Percentiles rank a stretch among this genome's conserved stretches.
Evolutionary conservation across 1,140 invertebrate genomes (phyloP).

Genomic region (Eupeodes corollae): DNA sequence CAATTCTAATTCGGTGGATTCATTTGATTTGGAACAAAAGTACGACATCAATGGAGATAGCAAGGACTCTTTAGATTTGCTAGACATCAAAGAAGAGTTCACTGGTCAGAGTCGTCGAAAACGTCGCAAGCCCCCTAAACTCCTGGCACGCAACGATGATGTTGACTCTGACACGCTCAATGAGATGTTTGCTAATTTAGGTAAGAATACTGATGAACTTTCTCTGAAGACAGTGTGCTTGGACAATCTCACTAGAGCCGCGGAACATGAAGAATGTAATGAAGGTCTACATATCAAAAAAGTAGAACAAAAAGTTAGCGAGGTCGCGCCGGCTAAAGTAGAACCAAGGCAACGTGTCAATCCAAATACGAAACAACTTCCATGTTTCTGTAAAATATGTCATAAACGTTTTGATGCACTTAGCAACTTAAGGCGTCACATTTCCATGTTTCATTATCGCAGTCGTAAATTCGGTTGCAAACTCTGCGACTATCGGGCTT

Average conservation of each 20-base stretch:
- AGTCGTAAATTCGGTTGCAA: conserved; percentile 44
- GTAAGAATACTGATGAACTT: conserved; percentile 13
- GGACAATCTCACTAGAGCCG: conserved; percentile 14
- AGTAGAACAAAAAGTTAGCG: not conserved
- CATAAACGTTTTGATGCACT: conserved; percentile 35
- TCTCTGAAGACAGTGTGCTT: conserved; percentile 23
- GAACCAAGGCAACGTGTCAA: conserved; percentile 23
- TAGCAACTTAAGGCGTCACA: conserved; percentile 41
- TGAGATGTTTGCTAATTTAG: conserved; percentile 23
- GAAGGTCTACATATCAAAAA: not conserved
- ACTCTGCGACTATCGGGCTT: conserved; percentile 45
- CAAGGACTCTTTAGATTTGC: not conserved
- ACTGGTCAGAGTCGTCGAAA: not conserved
- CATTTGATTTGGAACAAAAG: too few species aligned
- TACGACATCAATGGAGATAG: not conserved
- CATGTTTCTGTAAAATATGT: conserved; percentile 33
- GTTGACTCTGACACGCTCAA: conserved; percentile 8
- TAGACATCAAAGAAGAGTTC: not conserved
- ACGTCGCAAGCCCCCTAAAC: not conserved
- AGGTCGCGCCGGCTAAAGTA: too few species aligned
- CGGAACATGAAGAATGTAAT: not conserved
- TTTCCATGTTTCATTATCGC: conserved; percentile 44
- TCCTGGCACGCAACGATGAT: not conserved
- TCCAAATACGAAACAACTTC: conserved; percentile 23
- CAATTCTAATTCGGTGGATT: not conserved